phyloP scores from a whole-genome alignment of 2,888 invertebrate genomes.

The Sepiola atlantica region DNA sequence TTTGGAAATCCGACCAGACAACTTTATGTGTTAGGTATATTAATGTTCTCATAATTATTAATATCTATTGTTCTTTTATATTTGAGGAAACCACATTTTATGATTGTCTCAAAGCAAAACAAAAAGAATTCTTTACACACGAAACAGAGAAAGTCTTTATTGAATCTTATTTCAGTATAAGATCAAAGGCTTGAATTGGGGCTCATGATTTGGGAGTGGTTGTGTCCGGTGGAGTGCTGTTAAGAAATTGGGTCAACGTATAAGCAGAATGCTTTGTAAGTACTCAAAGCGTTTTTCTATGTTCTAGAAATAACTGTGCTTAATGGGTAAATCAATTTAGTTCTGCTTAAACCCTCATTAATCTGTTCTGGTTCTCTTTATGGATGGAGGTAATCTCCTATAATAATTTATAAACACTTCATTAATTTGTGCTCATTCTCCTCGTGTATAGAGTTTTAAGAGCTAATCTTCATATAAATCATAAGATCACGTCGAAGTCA shows the following conservation, averaged over 20 bases:
- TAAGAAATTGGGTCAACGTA: background rate
- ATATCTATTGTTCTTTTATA: background rate
- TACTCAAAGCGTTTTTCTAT: background rate
- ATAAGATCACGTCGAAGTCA: too few species aligned
- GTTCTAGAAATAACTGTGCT: background rate
- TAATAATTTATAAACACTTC: background rate
- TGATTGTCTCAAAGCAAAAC: too few species aligned
- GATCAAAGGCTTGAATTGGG: constrained; percentile 32
- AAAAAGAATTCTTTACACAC: background rate
- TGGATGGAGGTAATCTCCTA: background rate
- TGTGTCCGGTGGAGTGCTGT: too few species aligned
- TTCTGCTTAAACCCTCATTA: background rate
- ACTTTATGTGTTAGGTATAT: too few species aligned
- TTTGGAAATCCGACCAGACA: too few species aligned
- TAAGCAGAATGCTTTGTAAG: background rate
- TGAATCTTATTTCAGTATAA: background rate
- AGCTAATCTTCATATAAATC: too few species aligned
- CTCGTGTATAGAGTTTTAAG: too few species aligned
- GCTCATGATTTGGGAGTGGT: background rate
- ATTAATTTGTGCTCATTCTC: too few species aligned
- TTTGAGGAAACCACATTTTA: background rate
- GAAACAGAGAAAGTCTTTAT: background rate
- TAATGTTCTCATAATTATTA: too few species aligned
- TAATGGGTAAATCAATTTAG: background rate
- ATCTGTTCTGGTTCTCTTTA: background rate